phyloP scores from a whole-genome alignment of 2,888 invertebrate genomes.

The Sarcophaga subvicina region DNA sequence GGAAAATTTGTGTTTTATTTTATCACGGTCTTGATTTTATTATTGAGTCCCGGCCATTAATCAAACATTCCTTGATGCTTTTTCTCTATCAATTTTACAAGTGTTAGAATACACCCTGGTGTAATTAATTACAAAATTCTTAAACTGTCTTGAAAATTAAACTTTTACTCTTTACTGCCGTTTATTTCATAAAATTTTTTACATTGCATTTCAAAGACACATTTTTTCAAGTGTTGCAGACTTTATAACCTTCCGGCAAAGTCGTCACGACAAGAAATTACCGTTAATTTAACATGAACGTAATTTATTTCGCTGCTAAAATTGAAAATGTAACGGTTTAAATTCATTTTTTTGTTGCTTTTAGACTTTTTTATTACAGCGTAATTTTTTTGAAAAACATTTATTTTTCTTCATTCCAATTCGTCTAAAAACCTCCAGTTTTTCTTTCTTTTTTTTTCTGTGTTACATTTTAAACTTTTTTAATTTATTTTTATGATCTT shows the following conservation, averaged over 20 bases:
- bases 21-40: slow-evolving; percentile 12
- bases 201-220: slow-evolving; percentile 10
- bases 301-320: slow-evolving; percentile 26
- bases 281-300: slow-evolving; percentile 52
- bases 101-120: slow-evolving; percentile 32
- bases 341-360: not conserved
- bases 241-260: slow-evolving; percentile 1
- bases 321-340: not conserved
- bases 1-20: too few species aligned
- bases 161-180: too few species aligned
- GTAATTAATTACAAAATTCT: slow-evolving; percentile 50
- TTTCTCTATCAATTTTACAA: slow-evolving; percentile 28
- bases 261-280: slow-evolving; percentile 7
- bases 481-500: slow-evolving; percentile 60
- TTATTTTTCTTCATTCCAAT: not conserved
- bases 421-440: not conserved
- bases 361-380: not conserved
- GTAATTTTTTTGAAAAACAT: not conserved
- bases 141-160: not conserved
- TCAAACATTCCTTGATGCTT: slow-evolving; percentile 30
- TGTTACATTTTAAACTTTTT: slow-evolving; percentile 59
- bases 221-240: not conserved
- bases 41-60: slow-evolving; percentile 29
- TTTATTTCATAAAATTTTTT: not conserved
- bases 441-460: not conserved